Evolutionary conservation across 2,888 invertebrate genomes (phyloP).

Genomic region (Erebia ligea): DNA sequence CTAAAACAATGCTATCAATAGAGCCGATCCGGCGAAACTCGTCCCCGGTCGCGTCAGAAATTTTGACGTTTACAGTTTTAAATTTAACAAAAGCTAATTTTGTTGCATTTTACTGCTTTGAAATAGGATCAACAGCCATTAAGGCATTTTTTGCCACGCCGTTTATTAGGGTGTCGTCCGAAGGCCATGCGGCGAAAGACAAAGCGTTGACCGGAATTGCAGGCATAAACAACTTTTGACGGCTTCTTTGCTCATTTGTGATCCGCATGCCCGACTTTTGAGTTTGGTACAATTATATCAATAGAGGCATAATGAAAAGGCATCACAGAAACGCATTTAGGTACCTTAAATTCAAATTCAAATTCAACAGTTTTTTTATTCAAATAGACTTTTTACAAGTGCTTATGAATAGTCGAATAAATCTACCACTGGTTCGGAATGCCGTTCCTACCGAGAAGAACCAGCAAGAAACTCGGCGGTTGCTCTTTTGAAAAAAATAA

Average conservation of each 20-base stretch:
- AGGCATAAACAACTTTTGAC: conserved; percentile 79
- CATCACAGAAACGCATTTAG: not conserved
- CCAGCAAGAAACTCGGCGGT: too few relatives aligned
- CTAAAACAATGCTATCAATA: conserved; percentile 68
- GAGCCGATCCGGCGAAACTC: conserved; percentile 52
- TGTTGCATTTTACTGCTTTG: conserved; percentile 81
- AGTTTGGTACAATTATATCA: conserved; percentile 20
- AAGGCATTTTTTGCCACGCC: conserved; percentile 79
- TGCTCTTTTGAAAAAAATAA: too few relatives aligned
- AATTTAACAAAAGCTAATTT: conserved; percentile 79
- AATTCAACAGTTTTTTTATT: too few relatives aligned
- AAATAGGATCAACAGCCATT: conserved; percentile 80
- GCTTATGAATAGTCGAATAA: too few relatives aligned
- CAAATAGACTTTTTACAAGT: too few relatives aligned
- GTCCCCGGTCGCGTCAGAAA: conserved; percentile 55
- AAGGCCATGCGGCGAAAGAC: conserved; percentile 77
- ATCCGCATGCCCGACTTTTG: conserved; percentile 23
- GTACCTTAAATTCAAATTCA: too few relatives aligned
- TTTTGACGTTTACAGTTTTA: conserved; percentile 67
- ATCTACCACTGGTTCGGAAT: too few relatives aligned
- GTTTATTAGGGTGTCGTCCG: conserved; percentile 82
- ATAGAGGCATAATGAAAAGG: conserved; percentile 19
- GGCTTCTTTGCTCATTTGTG: conserved; percentile 75
- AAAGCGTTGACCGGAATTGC: conserved; percentile 76
- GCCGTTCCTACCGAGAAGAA: too few relatives aligned